Percentiles rank a stretch among this genome's conserved stretches.
Conservation (phyloP, 2,797 vertebrate species). For the Discoglossus pictus region DNA sequence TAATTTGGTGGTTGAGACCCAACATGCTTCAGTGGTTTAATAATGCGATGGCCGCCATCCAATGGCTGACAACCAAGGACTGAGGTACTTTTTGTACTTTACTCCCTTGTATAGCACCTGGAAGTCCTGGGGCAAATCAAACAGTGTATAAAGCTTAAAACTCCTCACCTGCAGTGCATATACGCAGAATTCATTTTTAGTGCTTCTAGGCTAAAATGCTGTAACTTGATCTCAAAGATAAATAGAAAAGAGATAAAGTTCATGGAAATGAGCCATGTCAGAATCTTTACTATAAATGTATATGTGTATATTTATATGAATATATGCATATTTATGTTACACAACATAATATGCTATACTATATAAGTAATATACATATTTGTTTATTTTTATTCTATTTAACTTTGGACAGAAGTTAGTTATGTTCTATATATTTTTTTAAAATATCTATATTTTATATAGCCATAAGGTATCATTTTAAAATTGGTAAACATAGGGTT, state of each 20-base stretch:
- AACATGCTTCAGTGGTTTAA: slow-evolving; percentile 91
- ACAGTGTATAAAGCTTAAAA: slow-evolving; percentile 83
- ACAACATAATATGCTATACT: no score
- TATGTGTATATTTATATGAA: no score
- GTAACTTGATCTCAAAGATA: slow-evolving; percentile 67
- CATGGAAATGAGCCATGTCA: neutral
- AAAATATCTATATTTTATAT: no score
- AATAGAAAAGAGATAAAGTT: slow-evolving; percentile 28
- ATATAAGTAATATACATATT: no score
- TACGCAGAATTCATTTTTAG: slow-evolving; percentile 85
- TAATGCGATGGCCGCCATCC: slow-evolving; percentile 90
- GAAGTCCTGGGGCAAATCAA: slow-evolving; percentile 78
- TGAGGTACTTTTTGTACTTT: slow-evolving; percentile 76
- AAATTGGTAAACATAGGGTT: no score
- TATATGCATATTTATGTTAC: no score
- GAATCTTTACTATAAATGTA: neutral
- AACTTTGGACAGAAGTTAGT: no score
- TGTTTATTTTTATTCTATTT: no score
- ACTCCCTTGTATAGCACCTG: slow-evolving; percentile 86
- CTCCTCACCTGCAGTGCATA: slow-evolving; percentile 80
- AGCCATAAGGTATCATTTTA: no score
- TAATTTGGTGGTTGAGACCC: slow-evolving; percentile 81
- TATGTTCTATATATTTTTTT: no score
- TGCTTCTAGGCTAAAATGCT: slow-evolving; percentile 83
- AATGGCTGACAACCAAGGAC: slow-evolving; percentile 81